A percentile compares a stretch with the other conserved stretches of the same genome.
Evolutionary conservation across 1,140 invertebrate genomes (phyloP).

Genomic region (Aradophagus sp.): DNA sequence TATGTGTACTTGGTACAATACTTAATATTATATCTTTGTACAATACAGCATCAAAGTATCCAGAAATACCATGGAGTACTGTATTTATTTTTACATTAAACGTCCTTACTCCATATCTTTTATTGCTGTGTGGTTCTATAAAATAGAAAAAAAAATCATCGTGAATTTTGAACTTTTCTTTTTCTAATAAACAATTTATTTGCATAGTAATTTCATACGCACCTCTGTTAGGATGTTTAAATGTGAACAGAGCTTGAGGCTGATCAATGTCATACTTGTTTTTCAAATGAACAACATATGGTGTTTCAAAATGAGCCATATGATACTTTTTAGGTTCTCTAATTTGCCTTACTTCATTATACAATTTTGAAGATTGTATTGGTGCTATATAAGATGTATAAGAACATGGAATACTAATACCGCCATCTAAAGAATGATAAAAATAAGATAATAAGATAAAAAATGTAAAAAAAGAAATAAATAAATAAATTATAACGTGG

Average conservation of each 20-base stretch:
- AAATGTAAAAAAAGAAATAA: too few relatives aligned
- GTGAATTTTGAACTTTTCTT: too few relatives aligned
- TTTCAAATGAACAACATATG: constrained; percentile 94
- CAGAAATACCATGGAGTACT: constrained; percentile 93
- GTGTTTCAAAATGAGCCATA: constrained; percentile 84
- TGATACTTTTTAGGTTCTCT: constrained; percentile 78
- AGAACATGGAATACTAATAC: constrained; percentile 92
- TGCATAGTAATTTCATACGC: too few relatives aligned
- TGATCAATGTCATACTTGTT: constrained; percentile 90
- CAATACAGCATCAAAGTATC: constrained; percentile 93
- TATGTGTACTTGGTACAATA: constrained; percentile 91
- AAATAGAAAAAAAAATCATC: too few relatives aligned
- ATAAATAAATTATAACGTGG: constrained; percentile 6
- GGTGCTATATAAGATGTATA: constrained; percentile 95
- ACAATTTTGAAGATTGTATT: constrained; percentile 85
- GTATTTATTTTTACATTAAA: constrained; percentile 85
- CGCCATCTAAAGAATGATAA: constrained; percentile 78
- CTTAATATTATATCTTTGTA: constrained; percentile 91
- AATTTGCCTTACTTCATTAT: constrained; percentile 80
- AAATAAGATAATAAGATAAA: constrained; percentile 11
- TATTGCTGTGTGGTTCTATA: constrained; percentile 80
- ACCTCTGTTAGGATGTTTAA: constrained; percentile 89
- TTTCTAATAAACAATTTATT: too few relatives aligned
- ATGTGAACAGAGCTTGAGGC: constrained; percentile 89
- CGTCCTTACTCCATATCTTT: constrained; percentile 80